Conservation (phyloP, 1,140 invertebrate species). For the Theocolax elegans region DNA sequence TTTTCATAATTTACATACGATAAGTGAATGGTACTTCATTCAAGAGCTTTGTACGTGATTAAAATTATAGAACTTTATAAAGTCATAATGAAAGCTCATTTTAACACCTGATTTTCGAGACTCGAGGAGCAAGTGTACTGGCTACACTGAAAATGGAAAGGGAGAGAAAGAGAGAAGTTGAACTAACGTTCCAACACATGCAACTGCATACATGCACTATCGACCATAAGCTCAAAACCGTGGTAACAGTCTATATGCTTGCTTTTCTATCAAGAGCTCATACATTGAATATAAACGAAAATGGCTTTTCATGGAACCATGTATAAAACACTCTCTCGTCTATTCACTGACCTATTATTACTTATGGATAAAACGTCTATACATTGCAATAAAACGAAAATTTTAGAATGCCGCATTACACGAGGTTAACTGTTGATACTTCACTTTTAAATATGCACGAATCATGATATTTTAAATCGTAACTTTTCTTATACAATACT, state of each 20-base stretch:
- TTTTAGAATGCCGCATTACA: too few relatives aligned
- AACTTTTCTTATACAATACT: too few relatives aligned
- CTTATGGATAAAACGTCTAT: too few relatives aligned
- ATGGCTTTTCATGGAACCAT: neutral
- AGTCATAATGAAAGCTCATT: conserved; percentile 17
- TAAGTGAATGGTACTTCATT: conserved; percentile 1
- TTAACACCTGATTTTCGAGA: conserved; percentile 6
- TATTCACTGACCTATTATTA: too few relatives aligned
- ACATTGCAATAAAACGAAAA: too few relatives aligned
- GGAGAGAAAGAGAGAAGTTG: neutral
- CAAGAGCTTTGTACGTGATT: conserved; percentile 10
- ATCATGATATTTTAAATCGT: too few relatives aligned
- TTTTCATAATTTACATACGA: conserved; percentile 9
- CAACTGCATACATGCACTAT: neutral
- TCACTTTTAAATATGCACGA: too few relatives aligned
- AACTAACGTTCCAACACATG: neutral
- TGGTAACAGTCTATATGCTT: neutral
- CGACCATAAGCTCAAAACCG: conserved; percentile 1
- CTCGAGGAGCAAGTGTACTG: neutral
- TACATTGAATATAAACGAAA: neutral
- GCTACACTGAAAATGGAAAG: neutral
- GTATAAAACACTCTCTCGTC: too few relatives aligned
- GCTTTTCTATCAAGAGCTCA: neutral
- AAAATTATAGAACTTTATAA: conserved; percentile 16
- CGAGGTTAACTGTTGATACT: too few relatives aligned